Conservation (phyloP, 2,113 vertebrate species). For the Numida meleagris region DNA sequence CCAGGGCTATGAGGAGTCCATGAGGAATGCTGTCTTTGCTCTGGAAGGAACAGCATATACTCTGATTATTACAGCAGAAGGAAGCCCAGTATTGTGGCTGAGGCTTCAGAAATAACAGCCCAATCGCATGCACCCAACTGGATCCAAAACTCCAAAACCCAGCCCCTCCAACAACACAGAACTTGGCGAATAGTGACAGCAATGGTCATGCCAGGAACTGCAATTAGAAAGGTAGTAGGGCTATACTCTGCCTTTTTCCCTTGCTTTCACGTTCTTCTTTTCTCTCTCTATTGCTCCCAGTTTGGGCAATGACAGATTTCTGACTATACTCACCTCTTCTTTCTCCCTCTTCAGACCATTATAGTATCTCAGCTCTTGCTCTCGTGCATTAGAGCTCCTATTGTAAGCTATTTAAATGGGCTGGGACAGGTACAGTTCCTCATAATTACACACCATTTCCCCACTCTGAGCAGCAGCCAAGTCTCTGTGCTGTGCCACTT, state of each 20-base stretch:
- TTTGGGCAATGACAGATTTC: not conserved
- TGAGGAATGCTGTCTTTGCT: conserved; percentile 24
- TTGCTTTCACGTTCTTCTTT: not conserved
- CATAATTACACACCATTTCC: not conserved
- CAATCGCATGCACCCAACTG: fast-evolving
- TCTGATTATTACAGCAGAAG: not conserved
- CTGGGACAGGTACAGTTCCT: not conserved
- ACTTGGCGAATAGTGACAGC: not conserved
- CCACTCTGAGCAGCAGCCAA: not conserved
- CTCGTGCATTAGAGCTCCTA: not conserved
- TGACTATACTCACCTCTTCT: not conserved
- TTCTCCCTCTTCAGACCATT: not conserved
- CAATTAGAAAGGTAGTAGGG: not conserved
- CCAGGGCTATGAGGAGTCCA: not conserved
- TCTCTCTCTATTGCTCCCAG: not conserved
- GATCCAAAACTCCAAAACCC: not conserved
- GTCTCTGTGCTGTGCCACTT: not conserved
- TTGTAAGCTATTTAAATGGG: not conserved
- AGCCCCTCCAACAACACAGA: not conserved
- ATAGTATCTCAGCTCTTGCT: not conserved
- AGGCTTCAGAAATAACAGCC: conserved; percentile 2
- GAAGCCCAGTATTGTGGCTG: not conserved
- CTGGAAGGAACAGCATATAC: conserved; percentile 27
- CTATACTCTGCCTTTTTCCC: not conserved
- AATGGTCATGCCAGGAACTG: not conserved